These are phyloP conservation scores for Listronotus bonariensis DNA, from an alignment of 1,140 invertebrate genomes.

Conservation along the genomic window DNA sequence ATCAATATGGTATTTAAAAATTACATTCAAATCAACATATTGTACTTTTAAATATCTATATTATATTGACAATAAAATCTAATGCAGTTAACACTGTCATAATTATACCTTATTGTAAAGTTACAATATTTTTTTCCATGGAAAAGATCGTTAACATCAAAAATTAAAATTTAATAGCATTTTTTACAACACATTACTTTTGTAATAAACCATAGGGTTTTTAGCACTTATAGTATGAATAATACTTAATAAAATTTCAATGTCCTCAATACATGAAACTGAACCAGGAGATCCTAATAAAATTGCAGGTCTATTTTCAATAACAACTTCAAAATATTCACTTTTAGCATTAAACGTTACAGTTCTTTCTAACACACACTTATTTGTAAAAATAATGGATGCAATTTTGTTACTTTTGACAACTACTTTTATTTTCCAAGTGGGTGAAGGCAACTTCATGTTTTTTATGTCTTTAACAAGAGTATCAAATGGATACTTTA, in stretches of 20 bases:
- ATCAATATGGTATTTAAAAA: too few species aligned
- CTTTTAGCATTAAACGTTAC: conserved; percentile 38
- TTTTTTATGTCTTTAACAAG: conserved; percentile 41
- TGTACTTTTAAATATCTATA: too few species aligned
- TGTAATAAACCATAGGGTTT: conserved; percentile 40
- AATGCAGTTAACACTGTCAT: background rate
- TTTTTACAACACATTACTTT: conserved; percentile 7
- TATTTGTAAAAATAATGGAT: conserved; percentile 40
- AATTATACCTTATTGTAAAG: background rate
- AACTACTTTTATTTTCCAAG: conserved; percentile 43
- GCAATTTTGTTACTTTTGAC: conserved; percentile 38
- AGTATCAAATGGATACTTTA: conserved; percentile 38
- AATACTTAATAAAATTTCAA: conserved; percentile 39
- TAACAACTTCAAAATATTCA: conserved; percentile 33
- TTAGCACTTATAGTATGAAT: conserved; percentile 34
- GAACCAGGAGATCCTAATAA: conserved; percentile 33
- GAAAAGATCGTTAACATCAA: too few species aligned
- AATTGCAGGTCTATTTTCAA: conserved; percentile 38
- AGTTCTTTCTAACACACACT: conserved; percentile 34
- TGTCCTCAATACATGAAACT: conserved; percentile 27
- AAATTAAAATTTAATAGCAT: background rate
- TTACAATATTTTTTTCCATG: too few species aligned
- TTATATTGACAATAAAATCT: too few species aligned
- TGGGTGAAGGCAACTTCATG: conserved; percentile 39
- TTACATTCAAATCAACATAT: too few species aligned